Evolutionary conservation across 2,888 invertebrate species (phyloP).

Genomic region (Nipponacmea schrenckii): DNA sequence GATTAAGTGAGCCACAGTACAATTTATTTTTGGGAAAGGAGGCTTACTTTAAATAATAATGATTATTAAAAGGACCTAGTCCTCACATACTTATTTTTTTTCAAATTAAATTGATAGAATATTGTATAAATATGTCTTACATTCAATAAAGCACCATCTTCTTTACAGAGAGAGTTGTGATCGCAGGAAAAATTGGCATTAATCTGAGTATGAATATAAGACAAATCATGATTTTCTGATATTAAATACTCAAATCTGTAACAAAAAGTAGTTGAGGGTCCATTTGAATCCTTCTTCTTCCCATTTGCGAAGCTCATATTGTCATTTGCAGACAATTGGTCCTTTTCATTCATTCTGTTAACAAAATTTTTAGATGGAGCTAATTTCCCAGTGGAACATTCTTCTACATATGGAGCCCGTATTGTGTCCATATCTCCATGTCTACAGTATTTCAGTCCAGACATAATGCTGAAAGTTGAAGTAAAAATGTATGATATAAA

Average conservation of each 20-base stretch:
- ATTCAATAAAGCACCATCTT: neutral
- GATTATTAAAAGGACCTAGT: no score
- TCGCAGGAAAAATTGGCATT: constrained; percentile 16
- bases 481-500: no score
- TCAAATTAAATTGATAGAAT: no score
- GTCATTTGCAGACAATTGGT: neutral
- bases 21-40: constrained; percentile 11
- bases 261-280: neutral
- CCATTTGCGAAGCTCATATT: neutral
- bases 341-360: neutral
- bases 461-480: no score
- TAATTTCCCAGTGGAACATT: neutral
- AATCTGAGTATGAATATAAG: neutral
- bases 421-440: neutral
- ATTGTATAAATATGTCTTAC: neutral
- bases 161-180: constrained; percentile 2
- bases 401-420: neutral
- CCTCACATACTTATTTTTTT: no score
- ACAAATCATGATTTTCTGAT: neutral
- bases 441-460: neutral
- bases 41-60: neutral
- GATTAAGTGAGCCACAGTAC: constrained; percentile 17
- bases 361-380: neutral
- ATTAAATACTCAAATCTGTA: neutral
- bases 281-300: neutral